Conservation (phyloP, 2,797 vertebrate genomes). For the Benthosema pterotum region DNA sequence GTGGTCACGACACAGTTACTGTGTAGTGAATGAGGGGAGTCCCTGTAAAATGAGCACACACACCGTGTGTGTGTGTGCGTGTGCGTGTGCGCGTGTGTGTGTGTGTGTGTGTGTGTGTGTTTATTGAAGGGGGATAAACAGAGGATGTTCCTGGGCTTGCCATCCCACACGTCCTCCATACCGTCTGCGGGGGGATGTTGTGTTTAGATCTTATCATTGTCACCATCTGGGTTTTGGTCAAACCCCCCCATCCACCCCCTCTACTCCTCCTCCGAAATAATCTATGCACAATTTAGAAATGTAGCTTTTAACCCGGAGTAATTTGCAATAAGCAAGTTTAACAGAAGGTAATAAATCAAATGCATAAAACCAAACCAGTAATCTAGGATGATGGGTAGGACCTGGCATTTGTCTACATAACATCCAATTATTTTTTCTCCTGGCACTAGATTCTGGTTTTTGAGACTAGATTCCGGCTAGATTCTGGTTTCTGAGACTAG, state of each 20-base stretch:
- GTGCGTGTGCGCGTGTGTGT: conserved; percentile 1
- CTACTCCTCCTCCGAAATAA: no score
- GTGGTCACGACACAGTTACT: conserved; percentile 41
- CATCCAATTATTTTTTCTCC: no score
- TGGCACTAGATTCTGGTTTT: no score
- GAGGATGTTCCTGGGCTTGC: conserved; percentile 56
- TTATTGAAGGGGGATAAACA: conserved; percentile 70
- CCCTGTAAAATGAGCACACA: conserved; percentile 24
- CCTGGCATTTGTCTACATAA: not conserved
- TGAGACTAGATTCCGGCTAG: no score
- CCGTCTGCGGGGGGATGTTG: conserved; percentile 44
- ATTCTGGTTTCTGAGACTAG: no score
- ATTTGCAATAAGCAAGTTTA: no score
- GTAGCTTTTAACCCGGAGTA: no score
- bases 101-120: conserved; percentile 42
- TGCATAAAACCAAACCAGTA: no score
- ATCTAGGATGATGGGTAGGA: no score
- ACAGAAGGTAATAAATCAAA: no score
- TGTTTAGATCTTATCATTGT: conserved; percentile 58
- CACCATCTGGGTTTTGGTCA: conserved; percentile 1
- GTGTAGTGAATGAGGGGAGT: conserved; percentile 15
- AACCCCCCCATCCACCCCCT: not conserved
- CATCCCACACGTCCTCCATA: conserved; percentile 60
- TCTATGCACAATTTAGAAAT: no score
- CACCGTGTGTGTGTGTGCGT: not conserved